Evolutionary conservation across 2,797 vertebrate genomes (phyloP).

Genomic region (Falco biarmicus): DNA sequence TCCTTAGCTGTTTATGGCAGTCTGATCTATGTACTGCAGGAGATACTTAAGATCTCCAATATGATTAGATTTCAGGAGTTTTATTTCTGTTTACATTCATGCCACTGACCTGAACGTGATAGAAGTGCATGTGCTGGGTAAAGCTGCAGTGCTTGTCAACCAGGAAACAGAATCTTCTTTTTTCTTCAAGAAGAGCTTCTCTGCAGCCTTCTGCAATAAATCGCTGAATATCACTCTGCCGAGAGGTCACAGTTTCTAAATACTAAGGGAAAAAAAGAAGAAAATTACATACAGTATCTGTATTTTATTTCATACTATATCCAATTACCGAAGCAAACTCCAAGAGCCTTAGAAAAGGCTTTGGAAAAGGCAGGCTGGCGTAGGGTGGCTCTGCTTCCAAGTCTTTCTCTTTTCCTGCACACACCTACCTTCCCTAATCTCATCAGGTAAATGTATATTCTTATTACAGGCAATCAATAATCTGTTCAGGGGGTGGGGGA

Average conservation of each 20-base stretch:
- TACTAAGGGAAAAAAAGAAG: slow-evolving; percentile 76
- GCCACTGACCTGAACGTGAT: slow-evolving; percentile 88
- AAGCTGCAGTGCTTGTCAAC: slow-evolving; percentile 97
- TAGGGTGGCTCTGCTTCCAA: neutral
- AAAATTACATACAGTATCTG: neutral
- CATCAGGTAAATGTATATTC: neutral
- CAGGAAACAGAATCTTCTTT: slow-evolving; percentile 95
- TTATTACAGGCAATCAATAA: neutral
- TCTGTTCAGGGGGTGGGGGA: neutral
- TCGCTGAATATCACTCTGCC: slow-evolving; percentile 93
- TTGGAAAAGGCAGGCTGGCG: neutral
- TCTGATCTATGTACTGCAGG: neutral
- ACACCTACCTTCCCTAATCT: neutral
- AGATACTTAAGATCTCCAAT: neutral
- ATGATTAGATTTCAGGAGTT: neutral
- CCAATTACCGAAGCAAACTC: neutral
- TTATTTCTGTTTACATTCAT: neutral
- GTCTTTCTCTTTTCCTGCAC: neutral
- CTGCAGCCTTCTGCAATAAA: slow-evolving; percentile 93
- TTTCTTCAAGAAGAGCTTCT: slow-evolving; percentile 95
- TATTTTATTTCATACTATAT: neutral
- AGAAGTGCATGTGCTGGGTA: slow-evolving; percentile 84
- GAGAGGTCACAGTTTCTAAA: slow-evolving; percentile 88
- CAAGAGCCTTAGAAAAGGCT: neutral
- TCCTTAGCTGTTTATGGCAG: neutral